phyloP scores from a whole-genome alignment of 2,113 vertebrate species.

The Chelonoidis abingdonii region DNA sequence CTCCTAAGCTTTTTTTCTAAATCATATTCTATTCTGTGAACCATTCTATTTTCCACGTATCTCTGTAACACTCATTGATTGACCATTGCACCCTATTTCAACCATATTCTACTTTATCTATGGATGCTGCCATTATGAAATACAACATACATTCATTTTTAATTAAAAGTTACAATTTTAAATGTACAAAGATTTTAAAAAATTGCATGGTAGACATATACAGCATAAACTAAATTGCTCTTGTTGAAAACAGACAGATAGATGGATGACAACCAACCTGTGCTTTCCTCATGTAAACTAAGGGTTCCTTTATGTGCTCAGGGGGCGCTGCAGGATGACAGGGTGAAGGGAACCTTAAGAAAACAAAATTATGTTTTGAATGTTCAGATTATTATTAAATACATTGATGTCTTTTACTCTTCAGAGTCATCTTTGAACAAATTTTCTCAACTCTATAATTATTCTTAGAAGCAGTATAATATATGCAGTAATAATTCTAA shows the following conservation, averaged over 20 bases:
- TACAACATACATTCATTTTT: background rate
- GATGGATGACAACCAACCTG: slow-evolving; percentile 85
- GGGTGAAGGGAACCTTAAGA: slow-evolving; percentile 84
- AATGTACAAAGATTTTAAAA: background rate
- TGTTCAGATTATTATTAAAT: background rate
- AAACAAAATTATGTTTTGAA: slow-evolving; percentile 34
- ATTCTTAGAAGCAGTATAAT: background rate
- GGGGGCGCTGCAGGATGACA: slow-evolving; percentile 85
- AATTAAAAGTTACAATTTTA: background rate
- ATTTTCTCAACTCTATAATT: background rate
- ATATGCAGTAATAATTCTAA: background rate
- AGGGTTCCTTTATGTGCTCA: slow-evolving; percentile 94
- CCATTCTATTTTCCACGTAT: background rate
- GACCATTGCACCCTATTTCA: background rate
- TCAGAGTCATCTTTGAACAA: background rate
- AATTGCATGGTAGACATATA: background rate
- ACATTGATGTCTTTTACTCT: background rate
- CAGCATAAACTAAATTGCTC: background rate
- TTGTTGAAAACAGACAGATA: background rate
- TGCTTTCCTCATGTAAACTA: slow-evolving; percentile 96
- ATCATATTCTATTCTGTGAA: background rate
- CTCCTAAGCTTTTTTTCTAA: background rate
- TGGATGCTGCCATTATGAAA: background rate
- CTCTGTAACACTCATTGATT: background rate
- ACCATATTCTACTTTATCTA: background rate